Base-by-base conservation (phyloP, 2,888 invertebrate species). In the Anticlea derivata region DNA sequence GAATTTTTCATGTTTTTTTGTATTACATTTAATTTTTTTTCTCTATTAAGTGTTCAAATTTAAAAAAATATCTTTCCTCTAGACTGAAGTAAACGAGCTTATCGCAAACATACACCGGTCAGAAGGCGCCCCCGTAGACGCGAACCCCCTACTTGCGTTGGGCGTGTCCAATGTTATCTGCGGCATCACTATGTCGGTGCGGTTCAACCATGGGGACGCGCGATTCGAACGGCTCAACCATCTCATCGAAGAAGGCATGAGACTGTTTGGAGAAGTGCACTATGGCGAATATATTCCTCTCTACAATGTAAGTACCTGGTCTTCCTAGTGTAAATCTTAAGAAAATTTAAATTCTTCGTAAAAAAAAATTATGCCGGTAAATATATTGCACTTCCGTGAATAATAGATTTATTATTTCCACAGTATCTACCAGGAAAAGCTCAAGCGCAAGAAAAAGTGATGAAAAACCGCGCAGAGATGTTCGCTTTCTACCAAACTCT, bases 221-320 rank as follows among this genome's bases (percentile, higher is more conserved):
- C 92, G 94, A 43, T 97, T 97, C 83, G 92, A 92, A 41, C 92
- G 96, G 47, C 95, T 97, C 70, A 96, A 96, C 92, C 89, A 92
- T 60, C 91, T 97, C n/a, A 96, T 97, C 68, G 97, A 97, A 71
- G 97, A 98, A 84, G 98, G 98, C 22, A 97, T 98, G 93, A 92
- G 93, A 48, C 91, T 97, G 0, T 97, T 97, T 72, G 96, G 96
- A 6, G 94, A 95, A 68, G 93, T 97, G 31, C 95, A 94, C 63
- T 94, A 95, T 5, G 95, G 96, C 44, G 96, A 96, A 79, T 97
- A 96, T 73, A 93, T 97, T 58, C 97, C 97, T 2, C 92, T 95
- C 0, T 92, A 97, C 72, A 93, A 94, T 60, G 91, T 91, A 80
- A 76, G 85, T 78, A 58, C 10, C n/a, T n/a, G n/a, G n/a, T n/a